Base-by-base conservation (phyloP, 2,113 vertebrate genomes). In the Argyrosomus japonicus region DNA sequence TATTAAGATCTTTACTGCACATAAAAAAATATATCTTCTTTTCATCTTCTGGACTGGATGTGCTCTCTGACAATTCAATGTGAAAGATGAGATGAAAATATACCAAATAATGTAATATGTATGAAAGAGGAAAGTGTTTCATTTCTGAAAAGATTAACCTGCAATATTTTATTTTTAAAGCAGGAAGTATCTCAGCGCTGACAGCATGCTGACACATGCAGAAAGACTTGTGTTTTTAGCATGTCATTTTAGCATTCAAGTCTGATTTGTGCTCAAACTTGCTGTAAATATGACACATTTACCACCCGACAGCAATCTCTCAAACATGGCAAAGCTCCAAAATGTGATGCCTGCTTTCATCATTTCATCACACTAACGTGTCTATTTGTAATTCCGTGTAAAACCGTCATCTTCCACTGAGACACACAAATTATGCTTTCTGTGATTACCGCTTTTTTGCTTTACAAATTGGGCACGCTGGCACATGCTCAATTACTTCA, bases 391-490 rank as follows among this genome's bases (percentile, higher is more conserved):
- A 77, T 74, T 88, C 68, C 5, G 11, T 74, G 69, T 23, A 82
- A 81, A 80, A 84, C 77, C 65, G 56, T 75, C 21, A 47, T 81
- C 63, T 58, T 83, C 75, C 5, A 15, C 82, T 13, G 72, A 88
- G 71, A 80, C 67, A 27, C 67, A 27, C 56, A 80, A 81, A 81
- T 82, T 40, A 68, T 57, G 67, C 63, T 10, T 62, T 64, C 68
- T 86, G 73, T 77, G 77, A 89, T 91, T 78, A 12, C 23, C 10
- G 75, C 76, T 73, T 78, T 8, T 81, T 78, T 78, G 64, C 68
- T 87, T 77, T 68, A 81, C 81, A 89, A 91, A 91, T 84, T 84
- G 71, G 72, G 12, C 76, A 27, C 18, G n/a, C 63, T 58, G 79
- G 63, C 75, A 71, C 50, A 60, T 14, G 58, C 40, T 67, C 82